Conservation (phyloP, 2,888 invertebrate species). For the Elmis aenea region DNA sequence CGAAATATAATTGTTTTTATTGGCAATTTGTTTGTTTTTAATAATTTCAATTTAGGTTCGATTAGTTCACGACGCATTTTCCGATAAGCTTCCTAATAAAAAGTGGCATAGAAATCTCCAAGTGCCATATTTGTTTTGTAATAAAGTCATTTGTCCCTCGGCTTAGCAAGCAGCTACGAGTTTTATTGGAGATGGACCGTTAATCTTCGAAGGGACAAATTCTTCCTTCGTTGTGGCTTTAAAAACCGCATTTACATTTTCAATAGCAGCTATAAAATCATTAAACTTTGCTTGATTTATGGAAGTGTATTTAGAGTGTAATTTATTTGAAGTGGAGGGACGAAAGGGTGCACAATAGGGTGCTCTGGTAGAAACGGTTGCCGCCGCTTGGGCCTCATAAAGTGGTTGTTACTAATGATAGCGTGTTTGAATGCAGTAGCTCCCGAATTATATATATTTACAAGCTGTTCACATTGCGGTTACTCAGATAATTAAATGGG, state of each 20-base stretch:
- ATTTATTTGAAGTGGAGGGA: conserved; percentile 31
- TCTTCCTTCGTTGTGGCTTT: neutral
- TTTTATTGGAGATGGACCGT: no score
- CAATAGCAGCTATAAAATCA: conserved; percentile 30
- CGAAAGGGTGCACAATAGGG: conserved; percentile 24
- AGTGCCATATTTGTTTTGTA: no score
- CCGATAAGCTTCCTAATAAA: no score
- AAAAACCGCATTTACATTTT: conserved; percentile 29
- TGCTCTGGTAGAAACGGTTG: conserved; percentile 21
- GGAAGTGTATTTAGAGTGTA: conserved; percentile 29
- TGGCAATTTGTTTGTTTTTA: no score
- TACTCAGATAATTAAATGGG: conserved; percentile 20
- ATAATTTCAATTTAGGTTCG: no score
- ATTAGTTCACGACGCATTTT: no score
- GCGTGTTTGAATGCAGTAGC: conserved; percentile 23
- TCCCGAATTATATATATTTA: conserved; percentile 24
- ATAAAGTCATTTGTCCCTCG: no score
- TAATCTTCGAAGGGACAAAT: no score
- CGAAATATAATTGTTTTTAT: no score
- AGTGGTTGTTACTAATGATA: conserved; percentile 24
- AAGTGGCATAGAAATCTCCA: no score
- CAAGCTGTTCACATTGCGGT: conserved; percentile 25
- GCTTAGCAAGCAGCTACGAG: no score
- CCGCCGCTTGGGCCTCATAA: conserved; percentile 18
- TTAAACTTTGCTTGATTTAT: conserved; percentile 31